Evolutionary conservation across 2,797 vertebrate species (phyloP), one percentile per base, ranked within the genome.

Genomic region (Nannoperca obscura): DNA sequence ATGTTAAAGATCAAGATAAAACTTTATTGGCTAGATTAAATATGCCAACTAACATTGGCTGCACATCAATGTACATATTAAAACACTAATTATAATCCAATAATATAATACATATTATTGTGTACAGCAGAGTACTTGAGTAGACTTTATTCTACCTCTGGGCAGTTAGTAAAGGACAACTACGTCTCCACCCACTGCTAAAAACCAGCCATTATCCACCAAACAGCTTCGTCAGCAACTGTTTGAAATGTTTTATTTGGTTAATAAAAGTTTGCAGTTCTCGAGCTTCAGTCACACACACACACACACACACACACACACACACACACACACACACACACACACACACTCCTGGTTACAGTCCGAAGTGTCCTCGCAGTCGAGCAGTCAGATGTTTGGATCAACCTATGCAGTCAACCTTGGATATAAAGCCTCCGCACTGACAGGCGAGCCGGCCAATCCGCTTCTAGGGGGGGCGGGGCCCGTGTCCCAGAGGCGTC

Each of bases 401-500:
- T 81, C 85, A 71, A 81, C 81, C 87, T 66, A 85, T 24, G 46
- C 83, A 85, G 60, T 84, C 91, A 90, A 84, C 86, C 88, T 78
- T 78, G 83, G 73, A 55, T 74, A 76, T 63, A 84, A 92, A 93
- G 77, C 91, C 82, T 52, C 34, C 1, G 1, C 24, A 54, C 12
- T 78, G 94, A 91, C 94, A 92, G 53, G n/a, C 2, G 0, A 1
- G 2, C 1, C 10, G 65, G 19, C 95, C 95, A 95, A 92, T 95
- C 81, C 5, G 32, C 54, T 13, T 4, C 7, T 0, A 71, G 66
- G 24, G 10, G 94, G 10, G 94, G 91, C 78, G 91, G 91, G 67
- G 0, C 54, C 54, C 11, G 52, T 8, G 8, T 0, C 0, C 27
- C 61, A 34, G 1, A 9, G 38, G 14, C 71, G 77, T 66, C 95